phyloP scores from a whole-genome alignment of 2,797 vertebrate genomes.

The Neostethus bicornis region DNA sequence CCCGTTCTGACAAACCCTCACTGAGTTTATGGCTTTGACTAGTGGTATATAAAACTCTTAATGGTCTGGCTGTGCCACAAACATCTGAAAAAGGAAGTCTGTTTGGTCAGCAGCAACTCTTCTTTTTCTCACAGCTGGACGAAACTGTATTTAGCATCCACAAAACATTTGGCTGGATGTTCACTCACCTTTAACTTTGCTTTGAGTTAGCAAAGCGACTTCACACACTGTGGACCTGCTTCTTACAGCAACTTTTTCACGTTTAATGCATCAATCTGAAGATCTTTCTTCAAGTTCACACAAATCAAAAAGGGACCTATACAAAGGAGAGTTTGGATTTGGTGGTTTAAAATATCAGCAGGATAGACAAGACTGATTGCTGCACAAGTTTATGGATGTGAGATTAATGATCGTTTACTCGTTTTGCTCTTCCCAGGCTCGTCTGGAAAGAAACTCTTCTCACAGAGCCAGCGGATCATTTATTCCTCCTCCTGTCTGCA shows the following conservation, averaged over 20 bases:
- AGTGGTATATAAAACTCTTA: slow-evolving; percentile 15
- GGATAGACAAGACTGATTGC: neutral
- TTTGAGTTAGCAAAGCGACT: slow-evolving; percentile 6
- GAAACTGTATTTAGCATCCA: neutral
- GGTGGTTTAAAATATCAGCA: neutral
- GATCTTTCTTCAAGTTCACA: neutral
- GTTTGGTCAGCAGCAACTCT: slow-evolving; percentile 13
- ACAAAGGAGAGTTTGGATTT: neutral
- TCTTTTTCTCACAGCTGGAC: slow-evolving; percentile 4
- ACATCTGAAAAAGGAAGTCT: slow-evolving; percentile 8
- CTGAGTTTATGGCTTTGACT: slow-evolving; percentile 16
- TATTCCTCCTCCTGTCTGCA: neutral
- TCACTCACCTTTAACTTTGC: slow-evolving; percentile 2
- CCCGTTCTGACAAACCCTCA: slow-evolving; percentile 17
- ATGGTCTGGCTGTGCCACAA: slow-evolving; percentile 5
- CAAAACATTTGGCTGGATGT: neutral
- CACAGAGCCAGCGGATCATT: neutral
- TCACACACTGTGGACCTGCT: neutral
- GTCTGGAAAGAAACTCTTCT: neutral
- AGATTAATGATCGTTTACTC: neutral
- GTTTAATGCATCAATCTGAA: neutral
- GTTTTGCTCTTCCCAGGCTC: neutral
- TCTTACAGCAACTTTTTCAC: neutral
- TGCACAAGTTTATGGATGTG: neutral
- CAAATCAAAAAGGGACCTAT: neutral